Conservation (phyloP, 2,888 invertebrate species). For the Coleophora deauratella region DNA sequence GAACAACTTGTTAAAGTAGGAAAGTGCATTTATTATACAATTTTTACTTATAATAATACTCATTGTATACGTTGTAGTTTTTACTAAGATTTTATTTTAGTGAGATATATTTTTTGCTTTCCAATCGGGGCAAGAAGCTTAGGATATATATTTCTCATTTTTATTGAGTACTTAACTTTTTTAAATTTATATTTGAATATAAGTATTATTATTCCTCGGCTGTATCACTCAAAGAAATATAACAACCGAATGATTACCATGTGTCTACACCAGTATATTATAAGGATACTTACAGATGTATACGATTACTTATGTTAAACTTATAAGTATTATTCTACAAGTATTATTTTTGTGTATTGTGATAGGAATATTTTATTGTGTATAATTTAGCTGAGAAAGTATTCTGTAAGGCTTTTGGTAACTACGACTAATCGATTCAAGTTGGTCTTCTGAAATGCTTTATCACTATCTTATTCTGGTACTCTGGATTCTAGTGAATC, state of each 20-base stretch:
- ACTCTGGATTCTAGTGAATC: no score
- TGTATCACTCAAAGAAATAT: slow-evolving; percentile 41
- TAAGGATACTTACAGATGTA: slow-evolving; percentile 47
- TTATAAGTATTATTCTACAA: slow-evolving; percentile 66
- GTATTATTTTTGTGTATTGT: slow-evolving; percentile 67
- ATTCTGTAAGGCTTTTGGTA: slow-evolving; percentile 36
- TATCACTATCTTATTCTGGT: no score
- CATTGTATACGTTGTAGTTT: slow-evolving; percentile 68
- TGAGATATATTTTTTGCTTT: slow-evolving; percentile 53
- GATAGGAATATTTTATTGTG: slow-evolving; percentile 63
- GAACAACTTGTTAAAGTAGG: slow-evolving; percentile 55
- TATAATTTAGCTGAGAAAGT: slow-evolving; percentile 57
- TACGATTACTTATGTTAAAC: slow-evolving; percentile 62
- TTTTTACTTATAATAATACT: slow-evolving; percentile 65
- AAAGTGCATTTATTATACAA: slow-evolving; percentile 64
- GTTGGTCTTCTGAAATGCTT: no score
- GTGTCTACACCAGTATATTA: slow-evolving; percentile 26
- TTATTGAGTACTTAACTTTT: slow-evolving; percentile 42
- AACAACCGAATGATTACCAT: slow-evolving; percentile 41
- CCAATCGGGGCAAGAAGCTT: not conserved
- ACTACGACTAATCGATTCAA: not conserved
- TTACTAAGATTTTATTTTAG: slow-evolving; percentile 57
- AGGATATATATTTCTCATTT: slow-evolving; percentile 25
- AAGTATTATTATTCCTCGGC: slow-evolving; percentile 22
- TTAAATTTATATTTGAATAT: slow-evolving; percentile 20